Conservation (phyloP, 2,797 vertebrate genomes). For the Sebastes ruberrimus region DNA sequence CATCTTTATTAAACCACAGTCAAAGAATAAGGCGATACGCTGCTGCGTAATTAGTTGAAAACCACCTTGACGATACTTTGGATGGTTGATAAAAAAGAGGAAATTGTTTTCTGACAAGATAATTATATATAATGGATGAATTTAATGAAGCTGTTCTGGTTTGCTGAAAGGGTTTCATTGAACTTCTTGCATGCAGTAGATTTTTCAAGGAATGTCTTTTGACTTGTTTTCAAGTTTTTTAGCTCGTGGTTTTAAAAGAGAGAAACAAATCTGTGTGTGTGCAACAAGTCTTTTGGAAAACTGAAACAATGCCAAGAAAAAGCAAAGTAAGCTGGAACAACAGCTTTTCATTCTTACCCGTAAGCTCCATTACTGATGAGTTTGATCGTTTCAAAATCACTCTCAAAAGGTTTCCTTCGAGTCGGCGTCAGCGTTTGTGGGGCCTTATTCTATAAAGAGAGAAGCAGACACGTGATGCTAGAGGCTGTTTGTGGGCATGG, state of each 20-base stretch:
- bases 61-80: background rate
- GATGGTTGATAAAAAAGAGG: background rate
- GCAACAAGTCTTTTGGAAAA: background rate
- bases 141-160: background rate
- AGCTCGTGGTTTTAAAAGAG: background rate
- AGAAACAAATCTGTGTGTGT: background rate
- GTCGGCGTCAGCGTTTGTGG: constrained; percentile 77
- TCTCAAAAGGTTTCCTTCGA: constrained; percentile 92
- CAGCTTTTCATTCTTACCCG: constrained; percentile 82
- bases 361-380: constrained; percentile 98
- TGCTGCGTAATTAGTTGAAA: background rate
- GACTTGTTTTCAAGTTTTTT: background rate
- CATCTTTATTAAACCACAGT: background rate
- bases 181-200: background rate
- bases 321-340: background rate
- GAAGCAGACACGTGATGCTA: constrained; percentile 2
- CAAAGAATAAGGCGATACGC: background rate
- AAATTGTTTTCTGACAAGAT: background rate
- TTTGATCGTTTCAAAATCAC: constrained; percentile 96
- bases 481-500: background rate
- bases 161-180: background rate
- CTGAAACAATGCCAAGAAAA: background rate
- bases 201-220: background rate
- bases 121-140: background rate
- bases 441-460: constrained; percentile 61